Percentiles rank a stretch among this genome's conserved stretches.
phyloP scores from a whole-genome alignment of 2,888 invertebrate genomes.

The Hecatera dysodea region DNA sequence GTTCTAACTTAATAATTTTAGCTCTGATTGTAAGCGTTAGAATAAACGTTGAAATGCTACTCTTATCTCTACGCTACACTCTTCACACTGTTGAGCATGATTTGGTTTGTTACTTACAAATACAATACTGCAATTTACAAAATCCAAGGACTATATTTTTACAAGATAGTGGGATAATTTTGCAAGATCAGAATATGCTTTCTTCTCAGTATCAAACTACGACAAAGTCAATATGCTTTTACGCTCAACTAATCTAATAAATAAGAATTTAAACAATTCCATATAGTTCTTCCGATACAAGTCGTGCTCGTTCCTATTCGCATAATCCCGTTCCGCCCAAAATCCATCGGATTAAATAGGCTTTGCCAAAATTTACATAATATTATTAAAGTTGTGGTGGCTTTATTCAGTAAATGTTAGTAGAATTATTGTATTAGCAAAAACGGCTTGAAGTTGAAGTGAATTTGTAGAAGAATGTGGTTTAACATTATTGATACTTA shows the following conservation, averaged over 20 bases:
- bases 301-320: conserved; percentile 11
- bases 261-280: conserved; percentile 16
- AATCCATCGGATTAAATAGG: conserved; percentile 25
- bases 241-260: conserved; percentile 3
- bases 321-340: conserved; percentile 30
- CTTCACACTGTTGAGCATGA: background rate
- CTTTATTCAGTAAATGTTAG: conserved; percentile 32
- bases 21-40: background rate
- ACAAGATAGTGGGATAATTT: background rate
- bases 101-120: too few species aligned
- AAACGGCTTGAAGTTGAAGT: background rate
- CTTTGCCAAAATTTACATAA: conserved; percentile 31
- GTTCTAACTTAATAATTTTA: background rate
- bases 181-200: background rate
- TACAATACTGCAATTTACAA: too few species aligned
- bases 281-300: conserved; percentile 14
- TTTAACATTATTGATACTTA: background rate
- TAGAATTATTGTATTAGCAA: conserved; percentile 12
- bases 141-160: background rate
- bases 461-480: background rate
- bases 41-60: conserved; percentile 1
- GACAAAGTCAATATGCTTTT: background rate
- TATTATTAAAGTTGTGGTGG: conserved; percentile 30
- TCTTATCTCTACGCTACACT: background rate
- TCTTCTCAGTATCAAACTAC: background rate